These are phyloP conservation scores for Chrysolina oricalcia DNA, from an alignment of 2,888 invertebrate genomes.

Conservation along the genomic window DNA sequence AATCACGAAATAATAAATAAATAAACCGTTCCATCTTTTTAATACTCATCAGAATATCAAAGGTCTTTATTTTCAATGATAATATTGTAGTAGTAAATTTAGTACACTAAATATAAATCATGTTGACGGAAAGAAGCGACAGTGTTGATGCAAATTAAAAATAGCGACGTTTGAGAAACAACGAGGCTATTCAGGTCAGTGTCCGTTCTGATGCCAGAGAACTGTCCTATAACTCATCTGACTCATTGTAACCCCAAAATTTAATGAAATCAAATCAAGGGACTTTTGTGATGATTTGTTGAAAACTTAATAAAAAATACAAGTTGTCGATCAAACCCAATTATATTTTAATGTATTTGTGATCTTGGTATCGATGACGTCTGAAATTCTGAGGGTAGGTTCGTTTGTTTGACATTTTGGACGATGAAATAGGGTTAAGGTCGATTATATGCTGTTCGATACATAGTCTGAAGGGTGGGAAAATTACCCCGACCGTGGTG, in stretches of 20 bases:
- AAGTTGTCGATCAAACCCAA: too few species aligned
- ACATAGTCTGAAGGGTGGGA: too few species aligned
- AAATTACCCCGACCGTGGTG: too few species aligned
- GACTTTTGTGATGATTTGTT: neutral
- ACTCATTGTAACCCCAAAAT: neutral
- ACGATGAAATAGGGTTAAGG: too few species aligned
- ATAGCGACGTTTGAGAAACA: slow-evolving; percentile 15
- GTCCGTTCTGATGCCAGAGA: slow-evolving; percentile 10
- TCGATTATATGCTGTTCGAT: too few species aligned
- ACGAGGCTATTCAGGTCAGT: slow-evolving; percentile 21
- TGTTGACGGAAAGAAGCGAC: slow-evolving; percentile 21
- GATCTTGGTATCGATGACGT: too few species aligned
- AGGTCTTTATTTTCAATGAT: neutral
- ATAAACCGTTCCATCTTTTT: neutral
- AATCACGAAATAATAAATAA: neutral
- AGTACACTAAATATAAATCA: slow-evolving; percentile 18
- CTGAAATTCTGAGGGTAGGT: too few species aligned
- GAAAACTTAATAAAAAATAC: too few species aligned
- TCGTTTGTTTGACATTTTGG: too few species aligned
- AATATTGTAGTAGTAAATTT: slow-evolving; percentile 2
- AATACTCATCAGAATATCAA: neutral
- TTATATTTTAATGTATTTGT: too few species aligned
- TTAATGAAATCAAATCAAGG: neutral
- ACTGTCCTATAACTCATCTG: neutral
- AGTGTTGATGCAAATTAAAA: slow-evolving; percentile 23